Base-by-base conservation (phyloP, 2,888 invertebrate genomes). In the Linnaemya vulpina region DNA sequence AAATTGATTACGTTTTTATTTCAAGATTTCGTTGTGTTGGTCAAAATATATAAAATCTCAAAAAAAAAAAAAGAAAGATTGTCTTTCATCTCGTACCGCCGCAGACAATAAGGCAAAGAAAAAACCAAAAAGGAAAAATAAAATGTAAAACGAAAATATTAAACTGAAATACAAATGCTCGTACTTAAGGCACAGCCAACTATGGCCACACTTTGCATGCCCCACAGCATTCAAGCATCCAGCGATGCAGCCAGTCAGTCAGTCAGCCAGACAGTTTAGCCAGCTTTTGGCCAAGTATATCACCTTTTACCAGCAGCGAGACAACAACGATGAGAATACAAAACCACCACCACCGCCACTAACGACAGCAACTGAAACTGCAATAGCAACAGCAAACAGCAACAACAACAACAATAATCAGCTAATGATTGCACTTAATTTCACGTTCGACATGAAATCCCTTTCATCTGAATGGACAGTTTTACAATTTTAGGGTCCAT, bases 371-470 rank as follows among this genome's bases (percentile, higher is more conserved):
- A 30, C 49, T 60, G 3, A 62, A 46, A 22, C 35, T 65, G 10
- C 62, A 67, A 35, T 20, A 60, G n/a, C 68, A 30, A 70, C 51
- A 67, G 40, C 67, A 74, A 74, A n/a, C n/a, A 49, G 53, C 43
- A 77, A 70, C 51, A 67, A 49, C 67, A 74, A 74, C 83, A 83
- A 63, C 78, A 79, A 75, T 77, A 87, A 87, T 87, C 87, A 87
- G 87, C 88, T 89, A 89, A 88, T 89, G 89, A 88, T 88, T 88
- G 86, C 87, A 88, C 89, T 89, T 89, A 89, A 89, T 89, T 87
- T 88, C 88, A 88, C 87, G 88, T 88, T 88, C 88, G 88, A 89
- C 89, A 89, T 88, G 89, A 87, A 89, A 89, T 89, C 89, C 89
- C 89, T 89, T 89, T 89, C 89, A 89, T 88, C 88, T 88, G 86